Evolutionary conservation across 2,888 invertebrate genomes (phyloP).

Genomic region (Stenurella melanura): DNA sequence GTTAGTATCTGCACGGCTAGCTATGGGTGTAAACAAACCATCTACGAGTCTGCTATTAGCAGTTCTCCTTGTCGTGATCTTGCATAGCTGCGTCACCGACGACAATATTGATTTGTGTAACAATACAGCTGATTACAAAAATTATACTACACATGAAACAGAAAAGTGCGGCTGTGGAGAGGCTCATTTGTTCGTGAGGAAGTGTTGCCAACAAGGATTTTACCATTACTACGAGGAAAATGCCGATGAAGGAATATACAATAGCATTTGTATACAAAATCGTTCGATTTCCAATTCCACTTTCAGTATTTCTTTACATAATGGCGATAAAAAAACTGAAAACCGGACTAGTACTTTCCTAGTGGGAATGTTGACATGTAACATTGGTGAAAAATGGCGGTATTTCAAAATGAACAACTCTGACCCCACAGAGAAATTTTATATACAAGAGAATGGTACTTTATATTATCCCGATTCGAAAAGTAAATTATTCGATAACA

Average conservation of each 20-base stretch:
- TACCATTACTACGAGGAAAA: slow-evolving; percentile 13
- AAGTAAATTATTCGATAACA: slow-evolving; percentile 48
- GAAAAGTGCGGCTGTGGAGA: slow-evolving; percentile 9
- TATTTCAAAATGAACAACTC: slow-evolving; percentile 50
- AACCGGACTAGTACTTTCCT: slow-evolving; percentile 31
- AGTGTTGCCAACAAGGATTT: slow-evolving; percentile 25
- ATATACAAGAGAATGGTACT: slow-evolving; percentile 59
- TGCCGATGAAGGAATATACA: not conserved
- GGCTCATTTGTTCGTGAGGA: slow-evolving; percentile 4
- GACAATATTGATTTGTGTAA: slow-evolving; percentile 19
- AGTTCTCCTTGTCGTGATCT: not conserved
- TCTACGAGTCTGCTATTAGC: not conserved
- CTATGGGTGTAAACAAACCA: not conserved
- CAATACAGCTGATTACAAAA: not conserved
- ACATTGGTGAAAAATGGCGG: slow-evolving; percentile 28
- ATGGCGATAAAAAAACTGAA: slow-evolving; percentile 11
- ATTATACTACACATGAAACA: not conserved
- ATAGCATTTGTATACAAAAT: slow-evolving; percentile 10
- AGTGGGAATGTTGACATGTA: slow-evolving; percentile 47
- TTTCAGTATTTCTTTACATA: slow-evolving; percentile 45
- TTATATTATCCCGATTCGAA: slow-evolving; percentile 53
- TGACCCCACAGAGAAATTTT: slow-evolving; percentile 54
- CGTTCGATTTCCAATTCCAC: not conserved
- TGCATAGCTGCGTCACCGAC: not conserved
- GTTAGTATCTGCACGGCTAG: not conserved